Conservation (phyloP, 2,113 vertebrate genomes). For the Salvelinus sp. region DNA sequence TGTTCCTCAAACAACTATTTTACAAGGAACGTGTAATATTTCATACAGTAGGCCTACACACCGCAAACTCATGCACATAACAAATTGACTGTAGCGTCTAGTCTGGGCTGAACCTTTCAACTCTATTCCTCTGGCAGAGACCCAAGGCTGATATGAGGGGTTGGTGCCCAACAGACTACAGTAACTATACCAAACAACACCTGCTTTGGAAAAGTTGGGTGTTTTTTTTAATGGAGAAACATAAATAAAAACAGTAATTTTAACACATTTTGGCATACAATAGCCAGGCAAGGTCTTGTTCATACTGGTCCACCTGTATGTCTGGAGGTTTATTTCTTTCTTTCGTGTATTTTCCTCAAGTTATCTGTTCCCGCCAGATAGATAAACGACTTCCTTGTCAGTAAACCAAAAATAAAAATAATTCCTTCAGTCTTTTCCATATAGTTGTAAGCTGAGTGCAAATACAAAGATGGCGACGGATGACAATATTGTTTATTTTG, state of each 20-base stretch:
- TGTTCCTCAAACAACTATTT: conserved; percentile 1
- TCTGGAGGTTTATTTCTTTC: no score
- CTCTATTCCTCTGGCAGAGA: neutral
- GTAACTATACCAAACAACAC: neutral
- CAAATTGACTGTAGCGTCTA: no score
- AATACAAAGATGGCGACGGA: conserved; percentile 48
- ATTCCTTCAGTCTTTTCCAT: no score
- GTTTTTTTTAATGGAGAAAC: neutral
- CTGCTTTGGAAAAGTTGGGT: neutral
- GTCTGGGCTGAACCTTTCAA: neutral
- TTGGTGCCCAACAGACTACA: conserved; percentile 20
- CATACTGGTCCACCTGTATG: no score
- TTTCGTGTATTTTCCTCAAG: no score
- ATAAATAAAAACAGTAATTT: neutral
- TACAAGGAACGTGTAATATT: conserved; percentile 25
- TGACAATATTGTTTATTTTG: conserved; percentile 41
- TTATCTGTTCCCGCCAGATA: conserved; percentile 2
- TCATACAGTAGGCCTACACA: neutral
- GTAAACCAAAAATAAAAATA: no score
- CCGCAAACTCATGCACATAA: no score
- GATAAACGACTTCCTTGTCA: conserved; percentile 13
- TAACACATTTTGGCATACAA: neutral
- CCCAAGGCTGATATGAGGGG: conserved; percentile 18
- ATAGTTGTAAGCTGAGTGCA: conserved; percentile 41
- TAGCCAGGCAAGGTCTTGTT: neutral